Base-by-base conservation (phyloP, 2,888 invertebrate species). In the Mythimna impura region DNA sequence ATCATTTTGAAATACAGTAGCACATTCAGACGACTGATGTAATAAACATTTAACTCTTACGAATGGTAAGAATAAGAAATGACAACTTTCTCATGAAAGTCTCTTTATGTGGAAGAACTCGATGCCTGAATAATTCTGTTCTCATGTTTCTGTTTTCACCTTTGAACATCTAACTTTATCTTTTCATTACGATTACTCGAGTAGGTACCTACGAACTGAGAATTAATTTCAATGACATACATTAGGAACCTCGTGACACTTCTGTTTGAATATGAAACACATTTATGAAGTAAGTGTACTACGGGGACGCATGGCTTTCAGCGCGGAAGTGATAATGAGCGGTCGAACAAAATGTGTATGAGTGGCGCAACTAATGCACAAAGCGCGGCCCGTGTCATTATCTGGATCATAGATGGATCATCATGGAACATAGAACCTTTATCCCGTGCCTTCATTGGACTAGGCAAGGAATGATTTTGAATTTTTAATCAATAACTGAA, bases 161-260 rank as follows among this genome's bases (percentile, higher is more conserved):
- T 71, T 40, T 61, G 78, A 71, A 57, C 20, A 17, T 52, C 17
- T 25, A 43, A 78, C 61, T 78, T 76, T 66, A n/a, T 6, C 50
- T n/a, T 73, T 67, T 52, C 66, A 64, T 72, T 43, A 43, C 36
- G 50, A 57, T 4, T 30, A 30, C 17, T 30, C 57, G 30, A 10
- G 22, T 40, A 36, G 36, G 36, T 43, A 43, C 14, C 30, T 22
- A 9, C 17, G 14, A 40, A 64, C 58, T 52, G 20, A 52, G 40
- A 52, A 60, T n/a, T 65, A 65, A 66, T 65, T 66, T 71, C 30
- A 60, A 65, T 65, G 60, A 14, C 25, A 17, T 22, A 22, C 5
- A 47, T 47, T 47, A 22, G 22, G 40, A 62, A 43, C 12, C 14
- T 36, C 52, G 10, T 22, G 22, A 22, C 55, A 55, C 61, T 47